Conservation (phyloP, 92 coral and sea anemone species). For the Zoanthus sansibaricus region DNA sequence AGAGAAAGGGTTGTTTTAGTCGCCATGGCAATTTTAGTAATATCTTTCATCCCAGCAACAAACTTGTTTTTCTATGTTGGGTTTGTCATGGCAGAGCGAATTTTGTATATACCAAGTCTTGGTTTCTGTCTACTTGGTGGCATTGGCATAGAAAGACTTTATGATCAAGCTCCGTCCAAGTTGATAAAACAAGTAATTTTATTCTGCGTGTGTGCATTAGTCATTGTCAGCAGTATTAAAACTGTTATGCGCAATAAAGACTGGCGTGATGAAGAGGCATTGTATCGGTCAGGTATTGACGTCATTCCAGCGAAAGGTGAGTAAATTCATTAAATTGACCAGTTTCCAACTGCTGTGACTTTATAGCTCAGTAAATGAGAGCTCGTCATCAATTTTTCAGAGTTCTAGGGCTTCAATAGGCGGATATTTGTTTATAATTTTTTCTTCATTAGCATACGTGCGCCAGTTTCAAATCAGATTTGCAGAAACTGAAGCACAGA, state of each 20-base stretch:
- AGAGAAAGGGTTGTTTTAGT: constrained; percentile 53
- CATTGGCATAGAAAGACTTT: constrained; percentile 71
- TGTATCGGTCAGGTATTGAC: constrained; percentile 92
- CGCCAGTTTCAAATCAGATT: no score
- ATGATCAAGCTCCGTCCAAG: constrained; percentile 55
- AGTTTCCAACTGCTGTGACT: no score
- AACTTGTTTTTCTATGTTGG: constrained; percentile 98
- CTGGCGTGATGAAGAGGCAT: constrained; percentile 89
- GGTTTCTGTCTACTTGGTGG: constrained; percentile 92
- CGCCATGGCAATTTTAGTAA: constrained; percentile 74
- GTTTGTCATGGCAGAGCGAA: constrained; percentile 95
- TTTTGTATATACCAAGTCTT: constrained; percentile 95
- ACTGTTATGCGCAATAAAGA: constrained; percentile 85
- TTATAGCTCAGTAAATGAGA: no score
- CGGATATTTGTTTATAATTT: no score
- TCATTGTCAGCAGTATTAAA: constrained; percentile 66
- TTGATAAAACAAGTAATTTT: constrained; percentile 50
- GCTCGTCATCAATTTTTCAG: no score
- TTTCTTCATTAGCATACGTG: no score
- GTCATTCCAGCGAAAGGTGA: constrained; percentile 93
- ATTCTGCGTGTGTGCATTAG: constrained; percentile 49
- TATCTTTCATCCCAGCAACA: constrained; percentile 92
- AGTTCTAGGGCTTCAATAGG: no score
- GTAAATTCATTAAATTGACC: background rate
- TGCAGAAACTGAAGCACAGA: no score